Evolutionary conservation across 1,140 invertebrate genomes (phyloP).

Genomic region (Ectropis grisescens): DNA sequence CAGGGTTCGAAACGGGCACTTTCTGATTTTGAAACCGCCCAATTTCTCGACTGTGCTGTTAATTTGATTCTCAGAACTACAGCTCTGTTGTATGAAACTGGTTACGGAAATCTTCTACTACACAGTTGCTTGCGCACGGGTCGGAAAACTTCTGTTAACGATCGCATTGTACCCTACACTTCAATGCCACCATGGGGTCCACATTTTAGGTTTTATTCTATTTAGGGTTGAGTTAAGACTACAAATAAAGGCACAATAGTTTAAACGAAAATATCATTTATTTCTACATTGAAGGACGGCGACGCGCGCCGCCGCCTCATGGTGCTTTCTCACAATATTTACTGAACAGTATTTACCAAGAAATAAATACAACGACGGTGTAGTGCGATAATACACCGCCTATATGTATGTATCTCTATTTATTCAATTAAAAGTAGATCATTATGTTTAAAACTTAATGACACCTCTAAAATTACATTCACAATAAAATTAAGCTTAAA

Average conservation of each 20-base stretch:
- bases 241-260: constrained; percentile 48
- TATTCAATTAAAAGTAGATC: constrained; percentile 44
- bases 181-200: too few relatives aligned
- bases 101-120: too few relatives aligned
- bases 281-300: constrained; percentile 61
- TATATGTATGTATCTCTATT: constrained; percentile 43
- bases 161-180: too few relatives aligned
- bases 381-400: constrained; percentile 29
- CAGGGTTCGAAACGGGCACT: too few relatives aligned
- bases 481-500: constrained; percentile 47
- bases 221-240: too few relatives aligned
- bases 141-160: too few relatives aligned
- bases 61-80: too few relatives aligned
- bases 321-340: constrained; percentile 63
- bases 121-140: too few relatives aligned
- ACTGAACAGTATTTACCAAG: constrained; percentile 34
- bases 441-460: constrained; percentile 38
- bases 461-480: constrained; percentile 39
- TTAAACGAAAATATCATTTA: constrained; percentile 70
- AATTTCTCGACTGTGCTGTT: too few relatives aligned
- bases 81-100: too few relatives aligned
- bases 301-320: constrained; percentile 36
- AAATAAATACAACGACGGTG: constrained; percentile 57
- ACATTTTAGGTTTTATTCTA: too few relatives aligned
- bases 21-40: too few relatives aligned